Evolutionary conservation across 2,888 invertebrate species (phyloP), one percentile per base, ranked within the genome.

Genomic region (Dynastes tityus): DNA sequence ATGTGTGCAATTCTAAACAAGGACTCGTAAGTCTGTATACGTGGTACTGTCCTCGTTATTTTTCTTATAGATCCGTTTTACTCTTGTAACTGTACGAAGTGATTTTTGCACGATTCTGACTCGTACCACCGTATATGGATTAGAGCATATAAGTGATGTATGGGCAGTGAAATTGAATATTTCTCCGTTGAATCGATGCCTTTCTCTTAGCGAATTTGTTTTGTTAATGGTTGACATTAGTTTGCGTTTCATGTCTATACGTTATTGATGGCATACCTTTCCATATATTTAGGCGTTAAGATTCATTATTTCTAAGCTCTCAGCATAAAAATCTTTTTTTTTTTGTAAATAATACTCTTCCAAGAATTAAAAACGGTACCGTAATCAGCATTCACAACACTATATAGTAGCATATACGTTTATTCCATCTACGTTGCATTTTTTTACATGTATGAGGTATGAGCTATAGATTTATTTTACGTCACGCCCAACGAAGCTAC

Each of bases 91-190:
- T 22, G 22, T 58, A 32, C 37, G 13, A n/a, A 40, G n/a, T 40
- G n/a, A 8, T 32, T 40, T 64, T 64, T 64, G 22, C 11, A 49
- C 27, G 16, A 32, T 67, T 16, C 67, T 67, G 49, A 67, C 45
- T 67, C 67, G 45, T 22, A 13, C 5, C 8, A 13, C 67, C 67
- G 8, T 67, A 67, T 67, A 67, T 1, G 67, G 67, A 16, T 27
- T 67, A 67, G 45, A 67, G 2, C 55, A 22, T 67, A 67, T 67
- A 45, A 45, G 22, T 49, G 32, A 67, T 32, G 67, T 22, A 67
- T 67, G 45, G 67, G 45, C 22, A 67, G 67, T 67, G 45, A 67
- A 67, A 49, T 49, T 67, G 67, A 67, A 67, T 67, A 67, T 67
- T 67, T 67, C 45, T 22, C 49, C 45, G 67, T 45, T 67, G 32